Evolutionary conservation across 2,888 invertebrate genomes (phyloP).

Genomic region (Eucera pruinosa): DNA sequence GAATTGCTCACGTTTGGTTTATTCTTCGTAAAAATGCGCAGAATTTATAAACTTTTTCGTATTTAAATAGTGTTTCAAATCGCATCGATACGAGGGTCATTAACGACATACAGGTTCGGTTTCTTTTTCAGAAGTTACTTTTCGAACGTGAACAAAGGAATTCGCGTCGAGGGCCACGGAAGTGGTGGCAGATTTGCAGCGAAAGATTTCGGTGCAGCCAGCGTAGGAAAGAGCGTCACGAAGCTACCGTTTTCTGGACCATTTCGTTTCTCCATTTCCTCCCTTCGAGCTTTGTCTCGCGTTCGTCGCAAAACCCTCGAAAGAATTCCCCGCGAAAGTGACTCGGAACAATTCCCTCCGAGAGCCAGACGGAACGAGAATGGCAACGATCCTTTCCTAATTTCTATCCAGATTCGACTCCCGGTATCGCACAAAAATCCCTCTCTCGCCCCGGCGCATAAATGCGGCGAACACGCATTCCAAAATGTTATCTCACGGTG

Average conservation of each 20-base stretch:
- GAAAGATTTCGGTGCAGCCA: constrained; percentile 3
- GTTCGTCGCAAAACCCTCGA: constrained; percentile 36
- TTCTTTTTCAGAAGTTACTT: no score
- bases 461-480: not conserved
- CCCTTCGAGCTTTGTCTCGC: constrained; percentile 32
- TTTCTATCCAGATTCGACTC: not conserved
- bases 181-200: not conserved
- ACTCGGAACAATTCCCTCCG: constrained; percentile 41
- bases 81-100: no score
- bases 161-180: not conserved
- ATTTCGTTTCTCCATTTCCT: constrained; percentile 38
- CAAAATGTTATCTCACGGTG: not conserved
- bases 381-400: constrained; percentile 15
- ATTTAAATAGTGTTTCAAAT: no score
- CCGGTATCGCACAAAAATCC: no score
- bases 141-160: not conserved
- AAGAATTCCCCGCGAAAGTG: constrained; percentile 44
- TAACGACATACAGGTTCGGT: no score
- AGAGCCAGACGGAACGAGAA: constrained; percentile 7
- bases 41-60: no score
- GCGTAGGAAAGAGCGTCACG: constrained; percentile 40
- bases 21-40: no score
- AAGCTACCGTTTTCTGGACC: constrained; percentile 32
- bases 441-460: not conserved
- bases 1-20: no score